Base-by-base conservation (phyloP, 2,888 invertebrate species). In the Hyposoter didymator region DNA sequence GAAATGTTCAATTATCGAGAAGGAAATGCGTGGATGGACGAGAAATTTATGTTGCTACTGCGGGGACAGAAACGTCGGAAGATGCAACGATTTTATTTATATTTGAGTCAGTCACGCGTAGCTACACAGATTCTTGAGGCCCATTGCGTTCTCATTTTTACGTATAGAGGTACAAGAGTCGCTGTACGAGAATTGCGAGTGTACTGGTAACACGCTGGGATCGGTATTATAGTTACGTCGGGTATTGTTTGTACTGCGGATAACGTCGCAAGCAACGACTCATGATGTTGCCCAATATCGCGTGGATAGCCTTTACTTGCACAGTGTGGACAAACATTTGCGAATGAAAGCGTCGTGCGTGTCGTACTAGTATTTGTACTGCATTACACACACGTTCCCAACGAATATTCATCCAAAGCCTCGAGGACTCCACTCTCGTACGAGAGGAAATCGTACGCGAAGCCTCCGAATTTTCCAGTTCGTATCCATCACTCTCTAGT, bases 311-410 rank as follows among this genome's bases (percentile, higher is more conserved):
- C 69, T 35, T 32, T 55, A 49, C 67, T 32, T 67, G 43, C 49
- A 70, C 64, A 72, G 59, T 72, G 49, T 70, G 32, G 47, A 62
- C 82, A 85, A 85, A 85, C 62, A 85, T 85, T 85, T 85, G 85
- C 76, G 62, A 80, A 80, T 73, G 76, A 82, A 83, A 73, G 76
- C 80, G 75, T 64, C 47, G 52, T 76, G 70, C 75, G 79, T 82
- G 85, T 79, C 82, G 45, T 39, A 75, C 43, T 43, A 47, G 5
- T 85, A 82, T 85, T 85, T 85, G 85, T 73, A 76, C 49, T 83
- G 82, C 64, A 70, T 85, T 79, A 70, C 45, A 75, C 82, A 70
- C 47, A 47, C 10, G 49, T 72, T 66, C 17, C 39, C 52, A 72
- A 32, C 66, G 49, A 66, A 35, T 64, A 73, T 62, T 39, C 35